phyloP scores from a whole-genome alignment of 2,888 invertebrate species.

The Beris morrisii region DNA sequence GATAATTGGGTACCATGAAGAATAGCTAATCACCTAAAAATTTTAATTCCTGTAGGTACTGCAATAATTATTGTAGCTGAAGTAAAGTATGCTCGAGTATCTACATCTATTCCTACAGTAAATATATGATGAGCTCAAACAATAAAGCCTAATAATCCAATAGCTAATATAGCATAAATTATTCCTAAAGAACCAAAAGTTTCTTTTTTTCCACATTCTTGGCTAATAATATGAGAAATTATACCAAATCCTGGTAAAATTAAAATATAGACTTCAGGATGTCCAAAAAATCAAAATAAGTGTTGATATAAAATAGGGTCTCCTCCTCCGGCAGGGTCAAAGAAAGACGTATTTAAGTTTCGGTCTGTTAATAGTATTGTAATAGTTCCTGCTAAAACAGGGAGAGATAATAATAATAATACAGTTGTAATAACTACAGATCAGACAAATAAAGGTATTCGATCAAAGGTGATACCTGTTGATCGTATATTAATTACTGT shows the following conservation, averaged over 20 bases:
- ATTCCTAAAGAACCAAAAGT: slow-evolving; percentile 73
- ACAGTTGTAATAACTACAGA: slow-evolving; percentile 69
- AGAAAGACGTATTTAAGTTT: slow-evolving; percentile 79
- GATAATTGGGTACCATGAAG: slow-evolving; percentile 66
- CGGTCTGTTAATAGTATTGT: slow-evolving; percentile 79
- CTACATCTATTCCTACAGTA: slow-evolving; percentile 80
- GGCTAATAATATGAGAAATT: slow-evolving; percentile 76
- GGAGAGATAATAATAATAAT: slow-evolving; percentile 70
- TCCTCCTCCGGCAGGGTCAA: slow-evolving; percentile 78
- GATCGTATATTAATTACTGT: slow-evolving; percentile 74
- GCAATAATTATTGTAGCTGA: slow-evolving; percentile 87
- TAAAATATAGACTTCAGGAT: slow-evolving; percentile 85
- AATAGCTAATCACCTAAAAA: slow-evolving; percentile 77
- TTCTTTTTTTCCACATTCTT: slow-evolving; percentile 75
- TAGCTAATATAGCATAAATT: slow-evolving; percentile 82
- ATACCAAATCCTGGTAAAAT: slow-evolving; percentile 82
- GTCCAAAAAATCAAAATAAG: slow-evolving; percentile 86
- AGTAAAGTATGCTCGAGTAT: slow-evolving; percentile 82
- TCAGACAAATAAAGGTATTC: slow-evolving; percentile 74
- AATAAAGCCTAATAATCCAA: slow-evolving; percentile 80
- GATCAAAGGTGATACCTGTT: slow-evolving; percentile 63
- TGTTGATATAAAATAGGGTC: slow-evolving; percentile 82
- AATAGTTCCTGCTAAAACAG: slow-evolving; percentile 77
- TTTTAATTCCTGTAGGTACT: slow-evolving; percentile 81
- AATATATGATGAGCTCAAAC: slow-evolving; percentile 87